Conservation (phyloP, 2,113 vertebrate species). For the Caranx ignobilis region DNA sequence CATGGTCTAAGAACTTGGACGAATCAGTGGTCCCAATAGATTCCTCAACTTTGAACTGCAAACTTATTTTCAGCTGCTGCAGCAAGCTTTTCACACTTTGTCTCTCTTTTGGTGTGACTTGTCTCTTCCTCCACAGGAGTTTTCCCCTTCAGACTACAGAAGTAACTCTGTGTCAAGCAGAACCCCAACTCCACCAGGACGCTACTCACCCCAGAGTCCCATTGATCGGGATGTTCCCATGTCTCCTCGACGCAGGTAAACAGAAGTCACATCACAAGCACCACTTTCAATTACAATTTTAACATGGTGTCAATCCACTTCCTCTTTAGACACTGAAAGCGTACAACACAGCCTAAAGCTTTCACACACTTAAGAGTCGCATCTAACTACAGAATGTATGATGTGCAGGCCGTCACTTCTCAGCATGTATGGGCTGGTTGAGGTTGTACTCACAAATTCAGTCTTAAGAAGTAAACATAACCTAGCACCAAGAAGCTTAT, state of each 20-base stretch:
- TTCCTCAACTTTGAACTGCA: slow-evolving; percentile 2
- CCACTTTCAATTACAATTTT: not conserved
- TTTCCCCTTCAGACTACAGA: slow-evolving; percentile 77
- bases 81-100: slow-evolving; percentile 20
- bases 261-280: not conserved
- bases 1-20: slow-evolving; percentile 28
- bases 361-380: not conserved
- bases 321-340: not conserved
- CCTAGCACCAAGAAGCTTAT: no score
- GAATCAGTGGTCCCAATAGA: slow-evolving; percentile 12
- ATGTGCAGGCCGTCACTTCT: not conserved
- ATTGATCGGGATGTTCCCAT: slow-evolving; percentile 76
- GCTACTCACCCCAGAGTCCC: slow-evolving; percentile 82
- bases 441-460: not conserved
- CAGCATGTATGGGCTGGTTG: slow-evolving; percentile 25
- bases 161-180: slow-evolving; percentile 81
- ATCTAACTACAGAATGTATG: not conserved
- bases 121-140: slow-evolving; percentile 72
- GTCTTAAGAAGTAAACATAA: not conserved
- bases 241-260: slow-evolving; percentile 84
- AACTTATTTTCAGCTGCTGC: slow-evolving; percentile 15
- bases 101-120: not conserved
- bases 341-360: not conserved
- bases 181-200: slow-evolving; percentile 84
- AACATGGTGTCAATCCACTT: not conserved